phyloP scores from a whole-genome alignment of 1,140 invertebrate species.

The Parasteatoda tepidariorum region DNA sequence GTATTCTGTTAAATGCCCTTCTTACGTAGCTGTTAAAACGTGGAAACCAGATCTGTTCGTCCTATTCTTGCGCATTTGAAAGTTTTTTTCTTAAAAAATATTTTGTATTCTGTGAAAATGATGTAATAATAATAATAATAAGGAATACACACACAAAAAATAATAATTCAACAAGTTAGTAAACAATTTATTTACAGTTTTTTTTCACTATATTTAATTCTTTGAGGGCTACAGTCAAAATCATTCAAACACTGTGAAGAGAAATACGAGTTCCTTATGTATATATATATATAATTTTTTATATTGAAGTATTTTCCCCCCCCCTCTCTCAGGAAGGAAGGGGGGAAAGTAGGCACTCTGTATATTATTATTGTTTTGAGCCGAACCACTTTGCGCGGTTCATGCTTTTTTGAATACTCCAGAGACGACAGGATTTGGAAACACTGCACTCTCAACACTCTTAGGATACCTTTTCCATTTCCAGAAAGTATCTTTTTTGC shows the following conservation, averaged over 20 bases:
- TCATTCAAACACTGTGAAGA: slow-evolving; percentile 51
- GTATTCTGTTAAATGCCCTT: too few species aligned
- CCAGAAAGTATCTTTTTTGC: too few species aligned
- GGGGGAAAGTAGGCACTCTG: slow-evolving; percentile 49
- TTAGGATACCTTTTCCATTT: too few species aligned
- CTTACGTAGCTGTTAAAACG: too few species aligned
- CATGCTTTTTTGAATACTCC: slow-evolving; percentile 23
- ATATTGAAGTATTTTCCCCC: slow-evolving; percentile 32
- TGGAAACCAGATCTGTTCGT: too few species aligned
- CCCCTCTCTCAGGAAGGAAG: not conserved
- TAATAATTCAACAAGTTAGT: slow-evolving; percentile 49
- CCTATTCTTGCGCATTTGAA: too few species aligned
- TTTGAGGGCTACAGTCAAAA: slow-evolving; percentile 52
- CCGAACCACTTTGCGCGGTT: slow-evolving; percentile 23
- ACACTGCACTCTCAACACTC: too few species aligned
- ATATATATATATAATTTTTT: slow-evolving; percentile 18
- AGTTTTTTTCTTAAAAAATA: too few species aligned
- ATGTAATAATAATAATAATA: not conserved
- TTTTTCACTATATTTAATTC: slow-evolving; percentile 28
- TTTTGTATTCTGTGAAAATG: too few species aligned
- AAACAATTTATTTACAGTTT: slow-evolving; percentile 60
- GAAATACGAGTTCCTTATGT: slow-evolving; percentile 44
- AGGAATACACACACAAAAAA: not conserved
- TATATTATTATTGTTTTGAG: slow-evolving; percentile 60
- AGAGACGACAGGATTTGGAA: slow-evolving; percentile 4